Base-by-base conservation (phyloP, 2,888 invertebrate genomes). In the Cetonia aurata region DNA sequence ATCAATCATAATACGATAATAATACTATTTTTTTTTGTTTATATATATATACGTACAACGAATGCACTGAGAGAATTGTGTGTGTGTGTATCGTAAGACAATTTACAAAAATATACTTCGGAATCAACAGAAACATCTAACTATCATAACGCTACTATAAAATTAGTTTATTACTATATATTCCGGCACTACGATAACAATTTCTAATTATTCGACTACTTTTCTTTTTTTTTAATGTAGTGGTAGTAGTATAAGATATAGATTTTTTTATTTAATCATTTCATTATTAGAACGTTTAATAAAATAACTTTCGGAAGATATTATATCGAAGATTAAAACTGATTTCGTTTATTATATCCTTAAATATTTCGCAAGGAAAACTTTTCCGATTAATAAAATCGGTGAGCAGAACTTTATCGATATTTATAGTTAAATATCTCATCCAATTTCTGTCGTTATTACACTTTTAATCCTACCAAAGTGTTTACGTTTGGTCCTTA, bases 41-140 rank as follows among this genome's bases (percentile, higher is more conserved):
- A 15, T 15, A 1, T 50, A 15, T 50, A 46, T 50, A 52, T 52
- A 52, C 25, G 52, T 52, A 65, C 62, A 65, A 50, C 44, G 19
- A 37, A 62, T 44, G 69, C 59, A 37, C 6, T 37, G 9, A 59
- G 44, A 60, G 52, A 60, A 53, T 33, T 62, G 62, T 53, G 66
- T 53, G 19, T 37, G 70, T 53, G 66, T 53, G 19, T 37, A 67
- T 71, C 70, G 62, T 75, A 72, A 67, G 72, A 76, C 73, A 75
- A 70, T 74, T 73, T 73, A 75, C 74, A 74, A 76, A 75, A 76
- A 76, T 75, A 76, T 73, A 71, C 72, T 74, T 74, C 71, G 57
- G 71, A 74, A 37, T 9, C 10, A 37, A 74, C 65, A 68, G 69
- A 75, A 72, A 59, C 37, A 37, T 65, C 62, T 65, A 52, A 37